These are phyloP conservation scores for Coturnix japonica DNA, from an alignment of 2,113 vertebrate genomes.

Conservation along the genomic window DNA sequence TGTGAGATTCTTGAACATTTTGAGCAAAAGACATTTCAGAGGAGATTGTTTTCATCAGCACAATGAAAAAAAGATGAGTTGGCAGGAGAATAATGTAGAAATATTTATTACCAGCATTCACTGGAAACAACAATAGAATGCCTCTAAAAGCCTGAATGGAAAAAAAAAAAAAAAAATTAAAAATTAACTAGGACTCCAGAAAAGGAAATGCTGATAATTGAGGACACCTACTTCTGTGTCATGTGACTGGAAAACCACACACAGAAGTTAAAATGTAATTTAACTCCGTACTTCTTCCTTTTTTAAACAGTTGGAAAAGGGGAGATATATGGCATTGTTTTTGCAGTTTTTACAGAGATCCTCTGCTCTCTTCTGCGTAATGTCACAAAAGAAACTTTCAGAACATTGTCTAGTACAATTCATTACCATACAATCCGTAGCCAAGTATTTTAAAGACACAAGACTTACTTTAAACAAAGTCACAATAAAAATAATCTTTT, in stretches of 20 bases:
- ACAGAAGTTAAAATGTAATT: neutral
- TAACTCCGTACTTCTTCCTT: neutral
- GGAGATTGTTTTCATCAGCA: slow-evolving; percentile 29
- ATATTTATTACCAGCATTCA: slow-evolving; percentile 53
- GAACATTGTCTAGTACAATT: neutral
- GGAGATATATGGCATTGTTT: neutral
- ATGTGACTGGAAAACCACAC: neutral
- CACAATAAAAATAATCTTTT: neutral
- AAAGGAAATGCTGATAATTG: neutral
- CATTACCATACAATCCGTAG: neutral
- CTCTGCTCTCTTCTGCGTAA: neutral
- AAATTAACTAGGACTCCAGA: neutral
- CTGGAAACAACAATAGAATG: slow-evolving; percentile 15
- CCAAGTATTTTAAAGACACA: neutral
- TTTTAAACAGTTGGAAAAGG: neutral
- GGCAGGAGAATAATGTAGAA: slow-evolving; percentile 35
- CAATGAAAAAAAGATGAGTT: slow-evolving; percentile 71
- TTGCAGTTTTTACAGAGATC: neutral
- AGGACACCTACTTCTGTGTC: neutral
- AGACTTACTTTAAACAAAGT: neutral
- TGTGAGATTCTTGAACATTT: neutral
- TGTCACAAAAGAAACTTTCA: neutral
- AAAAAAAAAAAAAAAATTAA: neutral
- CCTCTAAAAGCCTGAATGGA: neutral
- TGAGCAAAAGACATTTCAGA: slow-evolving; percentile 4